phyloP scores from a whole-genome alignment of 2,113 vertebrate species.

The Morone chrysops region DNA sequence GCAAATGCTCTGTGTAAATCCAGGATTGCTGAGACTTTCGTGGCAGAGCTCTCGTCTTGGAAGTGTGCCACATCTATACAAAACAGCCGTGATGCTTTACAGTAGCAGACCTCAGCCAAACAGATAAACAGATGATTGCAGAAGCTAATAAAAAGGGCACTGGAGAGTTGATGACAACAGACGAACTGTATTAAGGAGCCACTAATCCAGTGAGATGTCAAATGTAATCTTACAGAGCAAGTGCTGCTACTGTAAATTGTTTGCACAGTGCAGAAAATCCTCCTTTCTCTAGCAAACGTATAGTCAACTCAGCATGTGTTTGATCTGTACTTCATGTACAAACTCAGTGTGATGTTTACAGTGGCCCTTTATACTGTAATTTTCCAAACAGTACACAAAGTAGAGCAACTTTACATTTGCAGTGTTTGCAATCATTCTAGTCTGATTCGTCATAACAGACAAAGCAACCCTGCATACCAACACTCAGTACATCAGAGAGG shows the following conservation, averaged over 20 bases:
- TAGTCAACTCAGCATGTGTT: neutral
- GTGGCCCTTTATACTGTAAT: neutral
- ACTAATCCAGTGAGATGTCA: constrained; percentile 10
- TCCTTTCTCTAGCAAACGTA: neutral
- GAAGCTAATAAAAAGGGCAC: neutral
- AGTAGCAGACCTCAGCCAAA: neutral
- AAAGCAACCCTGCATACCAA: neutral
- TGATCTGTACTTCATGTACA: neutral
- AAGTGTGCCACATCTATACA: neutral
- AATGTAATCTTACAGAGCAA: neutral
- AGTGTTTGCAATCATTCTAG: neutral
- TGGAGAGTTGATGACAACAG: neutral
- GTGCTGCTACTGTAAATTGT: neutral
- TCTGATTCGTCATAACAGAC: neutral
- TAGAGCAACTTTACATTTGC: neutral
- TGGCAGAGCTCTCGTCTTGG: neutral
- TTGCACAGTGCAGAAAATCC: neutral
- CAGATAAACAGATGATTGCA: neutral
- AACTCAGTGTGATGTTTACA: neutral
- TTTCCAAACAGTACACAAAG: neutral
- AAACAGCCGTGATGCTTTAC: neutral
- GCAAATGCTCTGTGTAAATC: neutral
- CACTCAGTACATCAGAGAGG: neutral
- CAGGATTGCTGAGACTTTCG: neutral
- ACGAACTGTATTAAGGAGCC: neutral